phyloP scores from a whole-genome alignment of 2,797 vertebrate species.

The Luscinia megarhynchos region DNA sequence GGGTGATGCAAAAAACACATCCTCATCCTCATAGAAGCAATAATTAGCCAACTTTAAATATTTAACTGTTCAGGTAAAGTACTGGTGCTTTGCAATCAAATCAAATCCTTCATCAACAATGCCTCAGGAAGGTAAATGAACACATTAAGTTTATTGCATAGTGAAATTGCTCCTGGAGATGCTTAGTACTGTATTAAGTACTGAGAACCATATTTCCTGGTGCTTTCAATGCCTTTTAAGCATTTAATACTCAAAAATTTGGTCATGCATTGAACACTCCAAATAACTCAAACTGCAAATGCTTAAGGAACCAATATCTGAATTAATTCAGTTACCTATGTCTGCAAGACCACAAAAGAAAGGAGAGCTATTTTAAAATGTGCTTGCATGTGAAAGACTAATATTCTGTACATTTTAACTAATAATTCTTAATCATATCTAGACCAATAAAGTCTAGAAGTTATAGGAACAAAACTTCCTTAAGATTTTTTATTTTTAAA shows the following conservation, averaged over 20 bases:
- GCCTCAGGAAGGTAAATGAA: not conserved
- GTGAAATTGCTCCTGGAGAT: not conserved
- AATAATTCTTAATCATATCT: not conserved
- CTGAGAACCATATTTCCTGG: not conserved
- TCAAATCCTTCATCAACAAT: not conserved
- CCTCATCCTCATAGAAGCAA: not conserved
- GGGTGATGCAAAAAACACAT: not conserved
- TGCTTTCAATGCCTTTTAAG: not conserved
- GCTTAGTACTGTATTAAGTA: not conserved
- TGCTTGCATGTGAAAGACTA: not conserved
- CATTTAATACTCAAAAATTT: not conserved
- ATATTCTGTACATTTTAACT: not conserved
- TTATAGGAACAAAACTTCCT: not conserved
- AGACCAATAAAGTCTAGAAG: not conserved
- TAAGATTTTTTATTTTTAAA: not conserved
- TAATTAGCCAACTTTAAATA: not conserved
- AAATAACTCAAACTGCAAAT: not conserved
- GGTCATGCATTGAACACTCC: not conserved
- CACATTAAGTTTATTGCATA: rapidly evolving
- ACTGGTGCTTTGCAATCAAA: not conserved
- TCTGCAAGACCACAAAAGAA: not conserved
- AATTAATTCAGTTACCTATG: not conserved
- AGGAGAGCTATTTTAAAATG: not conserved
- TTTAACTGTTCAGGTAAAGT: not conserved
- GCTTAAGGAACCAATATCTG: rapidly evolving